A percentile compares a stretch with the other conserved stretches of the same genome.
Conservation (phyloP, 2,113 vertebrate genomes). For the Tretioscincus oriximinensis region DNA sequence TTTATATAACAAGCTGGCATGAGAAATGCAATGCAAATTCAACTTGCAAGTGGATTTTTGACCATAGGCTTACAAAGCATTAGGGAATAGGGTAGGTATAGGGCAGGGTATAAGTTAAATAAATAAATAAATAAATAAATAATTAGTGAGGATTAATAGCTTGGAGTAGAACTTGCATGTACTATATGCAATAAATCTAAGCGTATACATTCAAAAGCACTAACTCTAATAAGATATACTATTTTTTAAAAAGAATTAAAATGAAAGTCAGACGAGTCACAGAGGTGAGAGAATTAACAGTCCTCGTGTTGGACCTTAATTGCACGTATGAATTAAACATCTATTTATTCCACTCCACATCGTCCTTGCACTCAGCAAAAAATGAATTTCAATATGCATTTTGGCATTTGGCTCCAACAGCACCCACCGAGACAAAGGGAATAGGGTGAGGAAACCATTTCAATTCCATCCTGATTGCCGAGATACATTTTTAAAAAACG, state of each 20-base stretch:
- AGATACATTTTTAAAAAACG: slow-evolving; percentile 70
- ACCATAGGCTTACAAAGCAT: too few species aligned
- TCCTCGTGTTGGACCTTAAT: slow-evolving; percentile 64
- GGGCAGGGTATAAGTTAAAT: too few species aligned
- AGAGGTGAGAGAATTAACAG: slow-evolving; percentile 51
- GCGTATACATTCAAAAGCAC: not conserved
- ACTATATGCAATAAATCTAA: too few species aligned
- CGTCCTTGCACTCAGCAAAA: slow-evolving; percentile 58
- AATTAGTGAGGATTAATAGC: too few species aligned
- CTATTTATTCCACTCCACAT: slow-evolving; percentile 49
- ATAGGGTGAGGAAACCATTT: slow-evolving; percentile 49
- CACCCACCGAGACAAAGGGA: slow-evolving; percentile 26
- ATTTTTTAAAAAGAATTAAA: not conserved
- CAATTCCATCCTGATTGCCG: slow-evolving; percentile 50
- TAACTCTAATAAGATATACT: slow-evolving; percentile 12
- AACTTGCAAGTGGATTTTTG: too few species aligned
- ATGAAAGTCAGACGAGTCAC: slow-evolving; percentile 15
- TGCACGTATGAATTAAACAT: slow-evolving; percentile 73
- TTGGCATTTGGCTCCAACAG: slow-evolving; percentile 53
- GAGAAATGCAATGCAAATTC: too few species aligned
- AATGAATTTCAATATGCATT: slow-evolving; percentile 42
- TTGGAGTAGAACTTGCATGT: too few species aligned
- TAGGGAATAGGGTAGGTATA: too few species aligned
- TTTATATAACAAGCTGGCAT: too few species aligned
- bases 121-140: too few species aligned